These are phyloP conservation scores for Amiota communis DNA, from an alignment of 2,888 invertebrate genomes.

Conservation along the genomic window DNA sequence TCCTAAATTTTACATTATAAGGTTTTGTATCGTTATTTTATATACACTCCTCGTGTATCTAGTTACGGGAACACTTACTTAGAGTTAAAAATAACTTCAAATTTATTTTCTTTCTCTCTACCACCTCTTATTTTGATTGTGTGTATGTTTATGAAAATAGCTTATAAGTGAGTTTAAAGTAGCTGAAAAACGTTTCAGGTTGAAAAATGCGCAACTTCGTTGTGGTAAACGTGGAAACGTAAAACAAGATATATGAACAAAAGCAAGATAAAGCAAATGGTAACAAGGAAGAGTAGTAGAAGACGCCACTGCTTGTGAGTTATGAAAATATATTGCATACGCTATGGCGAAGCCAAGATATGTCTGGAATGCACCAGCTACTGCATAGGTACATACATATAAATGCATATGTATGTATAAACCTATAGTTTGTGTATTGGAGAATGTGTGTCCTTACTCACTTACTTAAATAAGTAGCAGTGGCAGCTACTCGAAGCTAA, in stretches of 20 bases:
- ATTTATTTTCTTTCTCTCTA: too few species aligned
- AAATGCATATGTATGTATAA: not conserved
- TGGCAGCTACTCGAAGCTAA: constrained; percentile 10
- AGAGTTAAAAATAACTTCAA: too few species aligned
- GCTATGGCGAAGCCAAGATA: constrained; percentile 9
- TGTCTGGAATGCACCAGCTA: not conserved
- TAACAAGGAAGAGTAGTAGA: too few species aligned
- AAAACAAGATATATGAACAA: too few species aligned
- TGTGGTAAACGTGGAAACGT: not conserved
- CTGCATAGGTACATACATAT: not conserved
- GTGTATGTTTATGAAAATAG: constrained; percentile 6
- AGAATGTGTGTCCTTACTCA: not conserved
- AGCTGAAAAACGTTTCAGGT: constrained; percentile 20
- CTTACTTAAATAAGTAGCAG: constrained; percentile 7
- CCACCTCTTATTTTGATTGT: not conserved
- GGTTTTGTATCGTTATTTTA: too few species aligned
- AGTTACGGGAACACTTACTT: too few species aligned
- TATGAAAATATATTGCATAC: constrained; percentile 30
- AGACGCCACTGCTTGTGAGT: not conserved
- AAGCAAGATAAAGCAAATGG: too few species aligned
- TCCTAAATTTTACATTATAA: too few species aligned
- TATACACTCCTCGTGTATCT: too few species aligned
- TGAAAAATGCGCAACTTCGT: constrained; percentile 21
- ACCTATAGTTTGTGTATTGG: not conserved
- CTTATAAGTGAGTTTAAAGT: constrained; percentile 15